These are phyloP conservation scores for Aegotheles bennettii DNA, from an alignment of 2,113 vertebrate genomes.

Conservation along the genomic window DNA sequence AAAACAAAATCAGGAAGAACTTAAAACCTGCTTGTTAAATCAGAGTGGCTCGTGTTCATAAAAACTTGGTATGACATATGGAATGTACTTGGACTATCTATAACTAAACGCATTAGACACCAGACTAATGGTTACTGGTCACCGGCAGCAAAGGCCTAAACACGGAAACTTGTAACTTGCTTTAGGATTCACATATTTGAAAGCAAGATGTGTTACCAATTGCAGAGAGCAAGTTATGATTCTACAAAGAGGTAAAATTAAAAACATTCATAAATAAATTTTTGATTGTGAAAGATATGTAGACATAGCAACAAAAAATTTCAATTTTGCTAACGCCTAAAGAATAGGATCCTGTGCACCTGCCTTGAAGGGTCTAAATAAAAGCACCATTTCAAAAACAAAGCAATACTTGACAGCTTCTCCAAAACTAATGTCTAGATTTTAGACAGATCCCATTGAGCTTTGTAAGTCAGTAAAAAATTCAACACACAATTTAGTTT, in stretches of 20 bases:
- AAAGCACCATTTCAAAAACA: background rate
- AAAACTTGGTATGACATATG: background rate
- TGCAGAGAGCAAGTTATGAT: background rate
- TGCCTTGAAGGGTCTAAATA: background rate
- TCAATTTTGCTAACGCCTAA: background rate
- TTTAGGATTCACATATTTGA: background rate
- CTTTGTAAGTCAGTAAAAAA: background rate
- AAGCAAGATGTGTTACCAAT: background rate
- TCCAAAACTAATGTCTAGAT: background rate
- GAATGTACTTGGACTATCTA: background rate
- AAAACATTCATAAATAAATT: background rate
- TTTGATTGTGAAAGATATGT: background rate
- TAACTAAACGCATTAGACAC: background rate
- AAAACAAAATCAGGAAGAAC: background rate
- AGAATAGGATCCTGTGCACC: background rate
- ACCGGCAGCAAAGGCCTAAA: background rate
- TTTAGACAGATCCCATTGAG: background rate
- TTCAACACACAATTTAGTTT: background rate
- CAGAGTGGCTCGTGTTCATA: background rate
- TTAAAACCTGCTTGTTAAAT: background rate
- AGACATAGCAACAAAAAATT: background rate
- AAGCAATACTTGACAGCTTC: background rate
- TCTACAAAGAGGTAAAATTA: background rate
- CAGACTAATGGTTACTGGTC: background rate
- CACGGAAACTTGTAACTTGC: background rate